Evolutionary conservation across 2,797 vertebrate genomes (phyloP), one percentile per base, ranked within the genome.

Genomic region (Oreortyx pictus): DNA sequence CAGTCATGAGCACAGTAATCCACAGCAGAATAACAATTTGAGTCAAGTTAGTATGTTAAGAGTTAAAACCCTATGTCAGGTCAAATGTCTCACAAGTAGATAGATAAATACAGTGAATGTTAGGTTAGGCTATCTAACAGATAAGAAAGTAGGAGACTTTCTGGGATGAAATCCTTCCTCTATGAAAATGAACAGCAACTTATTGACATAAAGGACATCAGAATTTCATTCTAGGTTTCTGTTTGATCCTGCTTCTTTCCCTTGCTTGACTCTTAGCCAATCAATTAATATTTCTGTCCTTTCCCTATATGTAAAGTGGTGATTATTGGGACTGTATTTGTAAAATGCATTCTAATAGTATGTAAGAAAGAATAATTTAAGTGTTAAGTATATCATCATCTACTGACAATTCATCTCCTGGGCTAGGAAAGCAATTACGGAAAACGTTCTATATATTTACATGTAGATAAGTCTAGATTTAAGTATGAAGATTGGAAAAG

Each of bases 371-470:
- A 92, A 82, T 52, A 79, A 82, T 86, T 90, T 89, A 79, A 88
- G 25, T 50, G 39, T 46, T 83, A 81, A 91, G 62, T 75, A 81
- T 64, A 74, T 86, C 83, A 72, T 92, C 89, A 71, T 60, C 23
- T 60, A 50, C 75, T 85, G 79, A 94, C 23, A 85, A 89, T 27
- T 80, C 57, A 80, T 67, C 39, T 77, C 18, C 79, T 92, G 39
- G 80, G 60, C 33, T 85, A 71, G 68, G n/a, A 93, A n/a, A 90
- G 43, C 71, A 94, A 82, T 87, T 91, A 85, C n/a, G 82, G 57
- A 87, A 90, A 82, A 76, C 41, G 11, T 62, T 86, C 17, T 64
- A 29, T 43, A 35, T 70, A 62, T 54, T 93, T 89, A 39, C 70
- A 87, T 74, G 84, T 22, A 82, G 72, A 82, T 49, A 85, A 89